These are phyloP conservation scores for Drosophila atroscutellata DNA, from an alignment of 2,888 invertebrate genomes.

Conservation along the genomic window DNA sequence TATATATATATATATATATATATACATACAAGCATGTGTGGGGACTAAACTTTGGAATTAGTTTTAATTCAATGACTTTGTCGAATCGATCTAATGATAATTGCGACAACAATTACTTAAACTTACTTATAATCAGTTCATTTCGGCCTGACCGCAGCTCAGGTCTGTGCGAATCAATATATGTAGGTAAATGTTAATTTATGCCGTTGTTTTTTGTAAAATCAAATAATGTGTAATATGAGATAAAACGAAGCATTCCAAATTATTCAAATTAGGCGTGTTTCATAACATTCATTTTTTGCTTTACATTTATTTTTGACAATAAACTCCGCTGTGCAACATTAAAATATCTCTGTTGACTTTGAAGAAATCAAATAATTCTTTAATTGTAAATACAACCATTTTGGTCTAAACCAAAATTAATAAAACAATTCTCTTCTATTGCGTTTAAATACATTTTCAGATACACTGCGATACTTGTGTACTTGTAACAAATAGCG, in stretches of 20 bases:
- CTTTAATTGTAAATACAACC: background rate
- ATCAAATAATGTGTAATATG: background rate
- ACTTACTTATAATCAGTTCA: slow-evolving; percentile 18
- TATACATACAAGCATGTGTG: background rate
- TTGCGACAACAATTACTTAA: slow-evolving; percentile 41
- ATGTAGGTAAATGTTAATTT: background rate
- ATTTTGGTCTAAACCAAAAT: background rate
- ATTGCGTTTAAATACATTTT: background rate
- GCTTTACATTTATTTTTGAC: background rate
- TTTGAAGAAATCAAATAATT: background rate
- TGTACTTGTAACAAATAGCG: background rate
- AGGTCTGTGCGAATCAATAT: slow-evolving; percentile 10
- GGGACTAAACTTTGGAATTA: slow-evolving; percentile 58
- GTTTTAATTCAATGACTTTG: slow-evolving; percentile 61
- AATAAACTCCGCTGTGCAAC: background rate
- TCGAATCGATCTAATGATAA: slow-evolving; percentile 44
- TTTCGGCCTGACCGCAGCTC: slow-evolving; percentile 5
- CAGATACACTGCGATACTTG: background rate
- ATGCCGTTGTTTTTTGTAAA: background rate
- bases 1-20: background rate
- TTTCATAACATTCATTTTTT: background rate
- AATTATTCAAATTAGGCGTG: slow-evolving; percentile 2
- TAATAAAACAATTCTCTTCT: background rate
- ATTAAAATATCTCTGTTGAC: background rate
- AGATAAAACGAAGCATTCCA: background rate